These are phyloP conservation scores for Dynastes maya DNA, from an alignment of 2,888 invertebrate genomes.

Conservation along the genomic window DNA sequence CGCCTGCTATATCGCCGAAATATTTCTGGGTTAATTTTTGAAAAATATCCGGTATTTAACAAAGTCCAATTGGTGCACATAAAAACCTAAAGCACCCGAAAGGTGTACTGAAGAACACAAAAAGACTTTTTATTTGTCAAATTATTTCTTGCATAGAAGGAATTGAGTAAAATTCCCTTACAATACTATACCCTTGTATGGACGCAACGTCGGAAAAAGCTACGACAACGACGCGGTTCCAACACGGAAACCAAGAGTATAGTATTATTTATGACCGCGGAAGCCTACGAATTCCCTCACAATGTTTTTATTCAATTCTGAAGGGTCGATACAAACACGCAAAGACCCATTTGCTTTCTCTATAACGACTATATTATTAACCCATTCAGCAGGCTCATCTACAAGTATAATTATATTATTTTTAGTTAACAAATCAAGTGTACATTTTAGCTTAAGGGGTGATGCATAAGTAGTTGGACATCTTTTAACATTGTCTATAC, in stretches of 20 bases:
- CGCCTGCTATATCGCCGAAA: constrained; percentile 39
- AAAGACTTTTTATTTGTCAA: constrained; percentile 38
- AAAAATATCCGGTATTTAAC: constrained; percentile 21
- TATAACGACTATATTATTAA: constrained; percentile 54
- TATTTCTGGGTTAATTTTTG: constrained; percentile 28
- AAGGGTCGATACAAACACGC: constrained; percentile 55
- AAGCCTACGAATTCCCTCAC: too few species aligned
- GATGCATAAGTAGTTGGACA: too few species aligned
- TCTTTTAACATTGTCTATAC: too few species aligned
- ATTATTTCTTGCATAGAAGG: constrained; percentile 47
- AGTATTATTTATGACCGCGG: too few species aligned
- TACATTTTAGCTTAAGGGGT: too few species aligned
- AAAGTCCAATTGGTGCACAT: constrained; percentile 33
- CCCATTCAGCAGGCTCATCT: background rate
- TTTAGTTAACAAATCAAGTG: too few species aligned
- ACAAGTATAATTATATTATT: constrained; percentile 48
- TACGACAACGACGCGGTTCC: too few species aligned
- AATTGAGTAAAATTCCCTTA: constrained; percentile 49
- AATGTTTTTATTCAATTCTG: constrained; percentile 53
- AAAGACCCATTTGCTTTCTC: constrained; percentile 54
- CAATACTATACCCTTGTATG: background rate
- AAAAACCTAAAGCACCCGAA: constrained; percentile 46
- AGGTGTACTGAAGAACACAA: constrained; percentile 57
- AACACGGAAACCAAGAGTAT: too few species aligned
- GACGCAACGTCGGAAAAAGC: too few species aligned